Conservation (phyloP, 2,888 invertebrate species). For the Cheilosia impressa region DNA sequence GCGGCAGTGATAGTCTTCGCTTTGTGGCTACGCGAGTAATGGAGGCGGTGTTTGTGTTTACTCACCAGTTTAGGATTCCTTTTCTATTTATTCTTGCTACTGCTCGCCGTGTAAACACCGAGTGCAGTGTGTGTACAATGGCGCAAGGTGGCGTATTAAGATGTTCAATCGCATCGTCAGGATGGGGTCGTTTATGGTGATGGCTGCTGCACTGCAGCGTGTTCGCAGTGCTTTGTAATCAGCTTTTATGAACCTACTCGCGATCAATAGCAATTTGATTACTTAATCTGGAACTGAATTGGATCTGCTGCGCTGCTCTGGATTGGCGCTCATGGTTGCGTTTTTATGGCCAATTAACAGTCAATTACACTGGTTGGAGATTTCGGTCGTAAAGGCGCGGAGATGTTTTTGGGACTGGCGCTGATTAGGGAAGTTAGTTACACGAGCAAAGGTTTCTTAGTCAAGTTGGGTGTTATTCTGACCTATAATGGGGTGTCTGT, state of each 20-base stretch:
- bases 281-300: conserved; percentile 44
- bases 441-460: no score
- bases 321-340: no score
- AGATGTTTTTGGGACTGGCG: no score
- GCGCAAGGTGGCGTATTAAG: conserved; percentile 66
- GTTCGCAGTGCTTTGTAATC: conserved; percentile 56
- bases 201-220: conserved; percentile 40
- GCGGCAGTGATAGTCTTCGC: conserved; percentile 60
- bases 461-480: no score
- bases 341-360: no score
- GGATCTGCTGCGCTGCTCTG: no score
- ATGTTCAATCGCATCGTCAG: conserved; percentile 44
- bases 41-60: conserved; percentile 68
- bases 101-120: conserved; percentile 60
- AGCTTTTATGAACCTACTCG: conserved; percentile 56
- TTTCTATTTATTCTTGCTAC: conserved; percentile 66
- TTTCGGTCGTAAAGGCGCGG: no score
- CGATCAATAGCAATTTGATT: conserved; percentile 59
- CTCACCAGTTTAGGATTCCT: conserved; percentile 67
- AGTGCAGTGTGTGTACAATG: conserved; percentile 55
- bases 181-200: conserved; percentile 42
- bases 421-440: no score
- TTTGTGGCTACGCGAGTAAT: conserved; percentile 55
- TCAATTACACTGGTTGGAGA: no score
- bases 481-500: no score